Evolutionary conservation across 2,113 vertebrate genomes (phyloP).

Genomic region (Etia nguti): DNA sequence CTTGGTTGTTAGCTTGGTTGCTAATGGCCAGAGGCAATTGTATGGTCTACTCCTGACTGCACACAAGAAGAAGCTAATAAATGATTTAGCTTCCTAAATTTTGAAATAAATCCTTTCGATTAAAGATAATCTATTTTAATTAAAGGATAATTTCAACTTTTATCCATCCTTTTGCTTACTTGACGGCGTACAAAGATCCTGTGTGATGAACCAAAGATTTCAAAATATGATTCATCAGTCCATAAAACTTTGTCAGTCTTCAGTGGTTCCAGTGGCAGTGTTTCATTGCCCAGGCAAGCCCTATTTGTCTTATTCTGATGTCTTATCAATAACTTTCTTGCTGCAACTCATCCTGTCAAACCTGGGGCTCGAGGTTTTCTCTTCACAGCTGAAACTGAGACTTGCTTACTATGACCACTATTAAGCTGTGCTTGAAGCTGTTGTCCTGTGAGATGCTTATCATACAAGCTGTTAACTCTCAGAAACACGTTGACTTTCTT

Average conservation of each 20-base stretch:
- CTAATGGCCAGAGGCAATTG: background rate
- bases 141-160: background rate
- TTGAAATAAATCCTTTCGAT: background rate
- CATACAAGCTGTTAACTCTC: too few species aligned
- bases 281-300: background rate
- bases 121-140: background rate
- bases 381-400: background rate
- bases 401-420: too few species aligned
- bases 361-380: background rate
- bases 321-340: background rate
- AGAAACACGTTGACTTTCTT: too few species aligned
- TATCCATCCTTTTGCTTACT: background rate
- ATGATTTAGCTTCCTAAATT: background rate
- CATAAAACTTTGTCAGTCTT: background rate
- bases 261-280: background rate
- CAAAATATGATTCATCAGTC: background rate
- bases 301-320: background rate
- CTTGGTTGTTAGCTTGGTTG: background rate
- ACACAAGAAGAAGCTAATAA: background rate
- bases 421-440: too few species aligned
- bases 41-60: background rate
- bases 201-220: background rate
- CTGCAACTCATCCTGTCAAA: background rate
- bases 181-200: background rate
- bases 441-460: too few species aligned